Base-by-base conservation (phyloP, 92 coral and sea anemone species). In the Blastomussa wellsi region DNA sequence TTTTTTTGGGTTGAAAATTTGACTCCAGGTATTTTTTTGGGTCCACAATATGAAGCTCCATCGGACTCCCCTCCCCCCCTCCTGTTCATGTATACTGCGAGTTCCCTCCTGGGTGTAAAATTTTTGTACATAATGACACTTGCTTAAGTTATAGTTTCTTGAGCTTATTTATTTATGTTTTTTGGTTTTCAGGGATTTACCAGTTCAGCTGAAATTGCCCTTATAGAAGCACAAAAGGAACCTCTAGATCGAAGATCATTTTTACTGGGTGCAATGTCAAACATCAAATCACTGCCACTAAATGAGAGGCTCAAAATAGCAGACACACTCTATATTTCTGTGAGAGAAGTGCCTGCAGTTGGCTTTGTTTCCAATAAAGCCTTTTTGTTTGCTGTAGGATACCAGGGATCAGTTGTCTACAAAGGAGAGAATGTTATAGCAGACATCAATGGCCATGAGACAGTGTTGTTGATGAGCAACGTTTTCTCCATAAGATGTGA, bases 401-500 rank as follows among this genome's bases (percentile, higher is more conserved):
- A 41, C 70, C 80, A 87, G 62, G 87, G 90, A 28, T 70, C 81
- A 66, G 79, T 67, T 78, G 90, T 87, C 42, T 81, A 74, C 75
- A 69, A 81, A 68, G 87, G 81, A 80, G 90, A 87, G 66, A 81
- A 29, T 87, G 80, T 80, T 22, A 87, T 81, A 51, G 86, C 71
- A 74, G 85, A 81, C 71, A 82, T 80, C 81, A 82, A 37, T 81
- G 73, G 74, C 33, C 38, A 80, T 44, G 90, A 80, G 74, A 78
- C 66, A 72, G 86, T 81, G 69, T 44, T 90, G 26, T 35, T 52
- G 87, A 80, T 90, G 65, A 32, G 59, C 65, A 74, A 76, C 76
- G 81, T 90, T 82, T 72, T 90, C 26, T 86, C 93, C 52, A 37
- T 89, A 26, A 85, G 82, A 75, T 86, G 87, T 64, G 62, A 79